phyloP scores from a whole-genome alignment of 2,113 vertebrate genomes.

The Otis tarda region DNA sequence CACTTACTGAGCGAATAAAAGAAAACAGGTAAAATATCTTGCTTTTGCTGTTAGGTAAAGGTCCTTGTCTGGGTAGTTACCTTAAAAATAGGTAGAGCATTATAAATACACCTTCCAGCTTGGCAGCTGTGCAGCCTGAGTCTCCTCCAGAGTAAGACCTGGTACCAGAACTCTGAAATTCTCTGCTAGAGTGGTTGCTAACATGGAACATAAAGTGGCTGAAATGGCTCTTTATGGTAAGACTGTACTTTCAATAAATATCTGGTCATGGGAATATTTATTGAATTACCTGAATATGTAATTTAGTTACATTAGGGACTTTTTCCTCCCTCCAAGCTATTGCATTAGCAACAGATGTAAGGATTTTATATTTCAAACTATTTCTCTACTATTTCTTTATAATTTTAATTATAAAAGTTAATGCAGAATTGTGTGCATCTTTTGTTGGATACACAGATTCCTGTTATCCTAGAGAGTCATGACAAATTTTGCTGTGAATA shows the following conservation, averaged over 20 bases:
- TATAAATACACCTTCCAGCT: background rate
- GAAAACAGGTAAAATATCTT: background rate
- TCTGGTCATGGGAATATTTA: background rate
- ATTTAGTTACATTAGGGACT: background rate
- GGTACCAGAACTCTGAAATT: background rate
- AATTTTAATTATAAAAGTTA: background rate
- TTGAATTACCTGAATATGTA: background rate
- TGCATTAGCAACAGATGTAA: background rate
- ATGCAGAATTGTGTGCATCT: background rate
- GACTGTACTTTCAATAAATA: background rate
- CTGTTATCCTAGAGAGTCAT: background rate
- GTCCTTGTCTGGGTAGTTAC: background rate
- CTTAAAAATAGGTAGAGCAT: background rate
- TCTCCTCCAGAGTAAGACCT: background rate
- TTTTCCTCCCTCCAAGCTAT: background rate
- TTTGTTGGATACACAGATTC: background rate
- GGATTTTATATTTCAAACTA: background rate
- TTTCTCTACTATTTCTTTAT: background rate
- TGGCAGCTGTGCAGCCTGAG: background rate
- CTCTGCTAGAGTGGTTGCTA: background rate
- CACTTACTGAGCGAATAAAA: background rate
- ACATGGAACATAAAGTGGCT: background rate
- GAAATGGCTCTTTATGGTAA: background rate
- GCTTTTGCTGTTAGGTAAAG: background rate
- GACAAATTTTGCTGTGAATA: background rate